Evolutionary conservation across 2,888 invertebrate genomes (phyloP).

Genomic region (Drosophila paramelanica): DNA sequence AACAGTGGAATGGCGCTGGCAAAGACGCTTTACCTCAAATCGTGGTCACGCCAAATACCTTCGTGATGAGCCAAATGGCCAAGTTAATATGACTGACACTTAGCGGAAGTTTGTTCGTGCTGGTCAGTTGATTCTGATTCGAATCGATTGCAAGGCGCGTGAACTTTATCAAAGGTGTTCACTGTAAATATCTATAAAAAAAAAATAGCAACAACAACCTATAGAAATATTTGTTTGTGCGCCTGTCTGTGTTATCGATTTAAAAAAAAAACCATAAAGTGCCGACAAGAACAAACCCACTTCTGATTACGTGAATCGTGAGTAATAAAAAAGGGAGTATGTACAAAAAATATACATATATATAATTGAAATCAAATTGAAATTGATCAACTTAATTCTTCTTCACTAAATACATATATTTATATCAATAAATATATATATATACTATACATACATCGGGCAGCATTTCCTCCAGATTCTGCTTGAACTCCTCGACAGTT

Average conservation of each 20-base stretch:
- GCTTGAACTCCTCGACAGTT: conserved; percentile 79
- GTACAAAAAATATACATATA: not conserved
- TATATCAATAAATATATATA: not conserved
- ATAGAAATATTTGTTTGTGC: conserved; percentile 8
- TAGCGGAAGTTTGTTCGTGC: conserved; percentile 60
- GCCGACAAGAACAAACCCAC: conserved; percentile 40
- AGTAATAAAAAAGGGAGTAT: conserved; percentile 42
- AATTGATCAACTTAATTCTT: not conserved
- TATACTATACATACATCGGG: conserved; percentile 78
- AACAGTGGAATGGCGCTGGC: not conserved
- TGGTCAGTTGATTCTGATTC: conserved; percentile 32
- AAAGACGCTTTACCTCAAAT: not conserved
- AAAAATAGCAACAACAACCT: not conserved
- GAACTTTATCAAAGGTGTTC: conserved; percentile 55
- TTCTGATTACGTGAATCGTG: conserved; percentile 69
- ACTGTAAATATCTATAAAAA: conserved; percentile 46
- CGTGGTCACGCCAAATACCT: not conserved
- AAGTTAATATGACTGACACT: conserved; percentile 54
- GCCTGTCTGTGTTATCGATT: conserved; percentile 70
- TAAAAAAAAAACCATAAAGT: conserved; percentile 57
- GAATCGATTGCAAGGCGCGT: conserved; percentile 25
- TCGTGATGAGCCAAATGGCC: conserved; percentile 23
- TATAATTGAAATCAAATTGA: conserved; percentile 11
- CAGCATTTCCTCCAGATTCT: conserved; percentile 78
- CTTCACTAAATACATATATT: not conserved